These are phyloP conservation scores for Drosophila nigrodunni DNA, from an alignment of 1,140 invertebrate species.

Conservation along the genomic window DNA sequence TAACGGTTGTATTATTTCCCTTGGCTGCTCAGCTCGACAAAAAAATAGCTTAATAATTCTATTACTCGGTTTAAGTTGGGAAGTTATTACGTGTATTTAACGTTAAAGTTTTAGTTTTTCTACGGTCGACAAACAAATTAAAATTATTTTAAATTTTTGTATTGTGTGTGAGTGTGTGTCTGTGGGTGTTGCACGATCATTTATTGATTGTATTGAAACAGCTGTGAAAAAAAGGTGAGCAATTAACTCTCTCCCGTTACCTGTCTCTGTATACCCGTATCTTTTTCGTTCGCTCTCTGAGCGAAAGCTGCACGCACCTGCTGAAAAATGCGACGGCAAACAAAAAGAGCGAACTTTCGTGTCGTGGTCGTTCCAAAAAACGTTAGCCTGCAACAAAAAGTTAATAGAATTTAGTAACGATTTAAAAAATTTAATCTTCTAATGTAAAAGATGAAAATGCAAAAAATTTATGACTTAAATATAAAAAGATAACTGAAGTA, in stretches of 20 bases:
- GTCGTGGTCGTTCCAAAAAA: neutral
- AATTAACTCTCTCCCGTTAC: neutral
- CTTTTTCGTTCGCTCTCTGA: slow-evolving; percentile 5
- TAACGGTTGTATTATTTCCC: slow-evolving; percentile 14
- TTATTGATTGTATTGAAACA: slow-evolving; percentile 22
- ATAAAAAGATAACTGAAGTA: too few species aligned
- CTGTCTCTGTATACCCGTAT: too few species aligned
- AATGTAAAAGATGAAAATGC: too few species aligned
- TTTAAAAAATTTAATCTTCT: too few species aligned
- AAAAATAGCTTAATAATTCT: neutral
- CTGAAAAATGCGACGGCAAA: neutral
- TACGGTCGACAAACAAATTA: neutral
- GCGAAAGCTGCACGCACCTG: slow-evolving; percentile 39
- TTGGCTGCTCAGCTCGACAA: neutral
- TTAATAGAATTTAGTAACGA: too few species aligned
- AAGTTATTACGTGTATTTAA: neutral
- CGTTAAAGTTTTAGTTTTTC: neutral
- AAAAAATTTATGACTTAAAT: too few species aligned
- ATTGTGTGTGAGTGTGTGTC: neutral
- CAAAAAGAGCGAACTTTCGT: neutral
- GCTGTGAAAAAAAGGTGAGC: slow-evolving; percentile 34
- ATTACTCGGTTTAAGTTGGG: neutral
- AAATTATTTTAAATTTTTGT: neutral
- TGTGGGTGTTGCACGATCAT: slow-evolving; percentile 13
- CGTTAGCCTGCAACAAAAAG: neutral